Conservation (phyloP, 2,888 invertebrate species). For the Entomobrya multifasciata region DNA sequence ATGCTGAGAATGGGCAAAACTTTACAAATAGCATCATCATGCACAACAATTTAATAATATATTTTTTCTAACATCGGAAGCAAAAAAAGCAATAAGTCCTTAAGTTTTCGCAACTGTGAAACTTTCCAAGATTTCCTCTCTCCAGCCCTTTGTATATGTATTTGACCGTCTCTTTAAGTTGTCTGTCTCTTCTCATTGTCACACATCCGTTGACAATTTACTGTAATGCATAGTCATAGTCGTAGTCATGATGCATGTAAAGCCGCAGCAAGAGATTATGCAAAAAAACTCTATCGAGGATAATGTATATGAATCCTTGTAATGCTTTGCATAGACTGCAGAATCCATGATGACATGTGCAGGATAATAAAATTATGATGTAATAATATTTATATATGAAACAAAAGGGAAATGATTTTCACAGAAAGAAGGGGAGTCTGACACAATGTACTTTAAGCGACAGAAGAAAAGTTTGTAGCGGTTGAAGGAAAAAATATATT, state of each 20-base stretch:
- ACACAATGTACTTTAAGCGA: neutral
- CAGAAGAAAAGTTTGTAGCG: conserved; percentile 24
- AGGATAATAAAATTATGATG: conserved; percentile 26
- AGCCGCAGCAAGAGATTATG: neutral
- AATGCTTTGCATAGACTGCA: neutral
- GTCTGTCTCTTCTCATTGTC: neutral
- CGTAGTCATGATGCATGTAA: neutral
- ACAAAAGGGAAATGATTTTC: conserved; percentile 32
- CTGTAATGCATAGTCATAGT: neutral
- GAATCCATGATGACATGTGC: neutral
- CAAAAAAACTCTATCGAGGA: conserved; percentile 6
- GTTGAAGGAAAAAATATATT: neutral
- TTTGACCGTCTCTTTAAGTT: neutral
- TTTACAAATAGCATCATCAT: no score
- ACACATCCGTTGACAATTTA: no score
- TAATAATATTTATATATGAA: conserved; percentile 26
- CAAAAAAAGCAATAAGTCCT: neutral
- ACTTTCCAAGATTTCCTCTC: neutral
- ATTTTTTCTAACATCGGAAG: neutral
- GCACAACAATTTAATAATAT: neutral
- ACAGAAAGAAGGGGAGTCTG: neutral
- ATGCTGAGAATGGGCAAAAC: no score
- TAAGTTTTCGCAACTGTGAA: neutral
- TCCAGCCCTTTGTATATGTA: neutral
- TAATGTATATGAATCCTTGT: neutral